Conservation (phyloP, 2,113 vertebrate genomes). For the Pluvialis apricaria region DNA sequence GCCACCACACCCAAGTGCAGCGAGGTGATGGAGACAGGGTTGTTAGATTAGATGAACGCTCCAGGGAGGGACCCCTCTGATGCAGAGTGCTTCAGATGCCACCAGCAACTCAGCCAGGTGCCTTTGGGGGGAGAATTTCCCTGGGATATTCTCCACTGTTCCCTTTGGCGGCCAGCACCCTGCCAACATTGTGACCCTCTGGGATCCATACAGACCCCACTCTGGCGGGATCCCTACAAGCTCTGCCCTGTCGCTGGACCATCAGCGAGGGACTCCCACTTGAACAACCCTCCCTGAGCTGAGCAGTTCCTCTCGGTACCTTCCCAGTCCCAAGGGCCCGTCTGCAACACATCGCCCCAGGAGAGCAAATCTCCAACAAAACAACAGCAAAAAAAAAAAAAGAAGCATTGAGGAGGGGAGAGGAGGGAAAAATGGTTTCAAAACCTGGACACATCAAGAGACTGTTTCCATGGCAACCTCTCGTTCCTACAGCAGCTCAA, state of each 20-base stretch:
- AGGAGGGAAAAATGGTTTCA: constrained; percentile 44
- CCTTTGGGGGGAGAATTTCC: neutral
- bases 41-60: fast-evolving
- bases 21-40: neutral
- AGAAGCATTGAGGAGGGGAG: neutral
- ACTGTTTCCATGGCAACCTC: constrained; percentile 73
- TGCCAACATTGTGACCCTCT: neutral
- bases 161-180: neutral
- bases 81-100: neutral
- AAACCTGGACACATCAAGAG: constrained; percentile 77
- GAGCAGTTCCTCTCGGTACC: neutral
- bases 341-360: neutral
- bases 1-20: neutral
- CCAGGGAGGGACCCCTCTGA: too few species aligned
- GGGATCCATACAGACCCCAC: neutral
- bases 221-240: neutral
- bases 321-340: neutral
- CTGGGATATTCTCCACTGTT: neutral
- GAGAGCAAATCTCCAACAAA: neutral
- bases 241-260: neutral
- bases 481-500: constrained; percentile 66
- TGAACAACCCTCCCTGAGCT: neutral
- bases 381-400: constrained; percentile 36
- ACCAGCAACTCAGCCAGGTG: neutral
- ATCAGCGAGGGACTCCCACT: fast-evolving